Conservation (phyloP, 2,888 invertebrate genomes). For the Seira ritae region DNA sequence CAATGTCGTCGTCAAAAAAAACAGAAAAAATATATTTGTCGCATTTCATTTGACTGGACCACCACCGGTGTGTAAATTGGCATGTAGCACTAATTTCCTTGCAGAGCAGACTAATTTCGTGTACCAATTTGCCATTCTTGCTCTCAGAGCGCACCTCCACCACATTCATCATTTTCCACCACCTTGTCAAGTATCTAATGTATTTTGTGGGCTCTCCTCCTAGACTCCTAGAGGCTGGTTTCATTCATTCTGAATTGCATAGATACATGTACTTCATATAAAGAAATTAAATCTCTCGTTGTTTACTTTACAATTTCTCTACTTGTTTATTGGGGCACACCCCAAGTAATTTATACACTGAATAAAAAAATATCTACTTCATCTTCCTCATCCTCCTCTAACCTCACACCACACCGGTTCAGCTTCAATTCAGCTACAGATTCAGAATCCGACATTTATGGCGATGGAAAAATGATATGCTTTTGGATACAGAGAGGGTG, state of each 20-base stretch:
- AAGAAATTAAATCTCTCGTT: not conserved
- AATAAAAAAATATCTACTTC: no score
- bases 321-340: not conserved
- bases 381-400: no score
- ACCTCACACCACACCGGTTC: no score
- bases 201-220: not conserved
- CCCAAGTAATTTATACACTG: not conserved
- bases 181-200: not conserved
- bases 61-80: not conserved
- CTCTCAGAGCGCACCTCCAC: not conserved
- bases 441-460: conserved; percentile 41
- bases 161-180: conserved; percentile 1
- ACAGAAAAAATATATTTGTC: not conserved
- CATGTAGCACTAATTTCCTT: not conserved
- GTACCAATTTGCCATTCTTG: not conserved
- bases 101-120: not conserved
- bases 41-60: not conserved
- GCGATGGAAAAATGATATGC: conserved; percentile 37
- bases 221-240: not conserved
- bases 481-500: no score
- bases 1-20: not conserved
- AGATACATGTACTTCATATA: no score
- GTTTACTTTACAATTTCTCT: not conserved
- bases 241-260: not conserved
- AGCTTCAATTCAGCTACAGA: not conserved